Evolutionary conservation across 2,888 invertebrate genomes (phyloP), one percentile per base, ranked within the genome.

Genomic region (Sinohyriopsis cumingii): DNA sequence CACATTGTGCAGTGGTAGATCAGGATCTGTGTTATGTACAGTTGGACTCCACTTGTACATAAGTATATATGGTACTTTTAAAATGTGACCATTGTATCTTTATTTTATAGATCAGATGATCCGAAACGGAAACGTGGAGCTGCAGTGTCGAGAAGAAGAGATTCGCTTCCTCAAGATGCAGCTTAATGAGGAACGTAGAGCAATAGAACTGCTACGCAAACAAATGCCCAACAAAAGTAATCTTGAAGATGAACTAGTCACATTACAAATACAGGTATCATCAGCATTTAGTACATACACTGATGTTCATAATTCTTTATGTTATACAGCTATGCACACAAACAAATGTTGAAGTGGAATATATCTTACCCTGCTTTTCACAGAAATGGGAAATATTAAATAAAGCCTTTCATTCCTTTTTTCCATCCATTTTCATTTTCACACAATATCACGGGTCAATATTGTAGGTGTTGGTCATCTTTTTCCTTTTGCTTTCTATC

Each of bases 261-360:
- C 87, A 6, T 72, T 89, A 57, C 88, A 89, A 74, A 88, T 89
- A 59, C 89, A 89, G 86, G 89, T 89, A 66, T 63, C n/a, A n/a
- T 25, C 12, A 59, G 28, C 24, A 59, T 59, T 59, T 22, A 59
- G 22, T 18, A 28, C 12, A 5, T 63, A 28, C 19, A 63, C 54
- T 63, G 7, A 63, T 63, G 22, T 6, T 55, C 12, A 45, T 45
- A 12, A 45, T 45, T 45, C 12, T 3, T 45, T 45, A 12, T 12
- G 3, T 45, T 45, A 45, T 45, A 12, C 45, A 45, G 45, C 45
- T 12, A 12, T 45, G 12, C 3, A 45, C 45, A 45, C 12, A 45
- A 45, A 12, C 9, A 45, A 12, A 45, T 45, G 12, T 12, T 19
- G 9, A 59, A 45, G 7, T 33, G 6, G 5, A 63, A 45, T 9